phyloP scores from a whole-genome alignment of 2,113 vertebrate species.

The Chrysemys picta region DNA sequence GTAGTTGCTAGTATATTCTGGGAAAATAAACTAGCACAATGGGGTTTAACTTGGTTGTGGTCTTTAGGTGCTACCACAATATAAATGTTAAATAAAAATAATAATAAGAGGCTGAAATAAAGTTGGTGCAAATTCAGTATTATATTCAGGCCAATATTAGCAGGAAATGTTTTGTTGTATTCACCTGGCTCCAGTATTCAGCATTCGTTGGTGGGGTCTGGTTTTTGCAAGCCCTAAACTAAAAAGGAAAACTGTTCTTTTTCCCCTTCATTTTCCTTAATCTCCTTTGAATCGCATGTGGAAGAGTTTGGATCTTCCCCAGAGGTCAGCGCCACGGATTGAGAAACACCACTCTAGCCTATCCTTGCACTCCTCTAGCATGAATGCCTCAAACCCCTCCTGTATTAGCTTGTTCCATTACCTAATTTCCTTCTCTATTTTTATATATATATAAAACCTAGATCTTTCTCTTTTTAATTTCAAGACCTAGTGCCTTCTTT shows the following conservation, averaged over 20 bases:
- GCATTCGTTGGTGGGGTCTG: background rate
- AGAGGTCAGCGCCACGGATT: background rate
- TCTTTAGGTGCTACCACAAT: background rate
- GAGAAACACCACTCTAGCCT: fast-evolving
- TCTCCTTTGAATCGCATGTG: background rate
- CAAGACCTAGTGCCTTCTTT: background rate
- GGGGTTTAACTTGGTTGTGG: slow-evolving; percentile 28
- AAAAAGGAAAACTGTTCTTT: background rate
- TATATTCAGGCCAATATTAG: slow-evolving; percentile 40
- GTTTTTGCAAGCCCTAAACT: background rate
- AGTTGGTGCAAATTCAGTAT: background rate
- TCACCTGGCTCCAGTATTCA: background rate
- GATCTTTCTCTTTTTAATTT: background rate
- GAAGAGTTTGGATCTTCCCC: background rate
- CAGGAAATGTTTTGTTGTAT: slow-evolving; percentile 13
- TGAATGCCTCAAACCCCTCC: background rate
- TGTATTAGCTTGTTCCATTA: slow-evolving; percentile 1
- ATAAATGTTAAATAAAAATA: slow-evolving; percentile 46
- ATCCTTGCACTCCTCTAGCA: background rate
- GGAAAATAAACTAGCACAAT: background rate
- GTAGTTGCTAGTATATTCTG: background rate
- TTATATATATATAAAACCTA: background rate
- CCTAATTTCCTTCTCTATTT: background rate
- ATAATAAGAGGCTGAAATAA: slow-evolving; percentile 24
- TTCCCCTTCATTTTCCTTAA: background rate